Percentiles rank a stretch among this genome's conserved stretches.
phyloP scores from a whole-genome alignment of 2,113 vertebrate genomes.

The Coturnix japonica region DNA sequence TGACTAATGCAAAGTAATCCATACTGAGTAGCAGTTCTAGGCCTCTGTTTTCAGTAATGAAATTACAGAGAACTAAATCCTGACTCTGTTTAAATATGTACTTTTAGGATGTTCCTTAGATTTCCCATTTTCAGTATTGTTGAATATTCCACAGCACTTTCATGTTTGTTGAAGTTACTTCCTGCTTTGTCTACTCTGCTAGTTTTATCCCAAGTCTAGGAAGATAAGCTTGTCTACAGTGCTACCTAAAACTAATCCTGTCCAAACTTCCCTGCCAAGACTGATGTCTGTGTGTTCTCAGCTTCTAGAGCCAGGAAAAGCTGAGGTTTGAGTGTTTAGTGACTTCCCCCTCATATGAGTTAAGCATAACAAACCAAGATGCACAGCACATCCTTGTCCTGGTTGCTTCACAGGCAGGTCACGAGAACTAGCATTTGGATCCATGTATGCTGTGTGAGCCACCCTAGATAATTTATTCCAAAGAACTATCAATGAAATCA shows the following conservation, averaged over 20 bases:
- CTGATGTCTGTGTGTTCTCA: neutral
- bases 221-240: neutral
- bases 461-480: neutral
- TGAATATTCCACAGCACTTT: neutral
- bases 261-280: neutral
- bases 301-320: neutral
- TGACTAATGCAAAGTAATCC: neutral
- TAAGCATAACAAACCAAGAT: neutral
- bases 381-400: neutral
- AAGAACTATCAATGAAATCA: neutral
- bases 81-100: neutral
- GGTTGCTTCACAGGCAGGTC: neutral
- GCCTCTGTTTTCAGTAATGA: rapidly evolving
- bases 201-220: neutral
- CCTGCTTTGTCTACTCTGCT: neutral
- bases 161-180: neutral
- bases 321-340: neutral
- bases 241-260: neutral
- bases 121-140: neutral
- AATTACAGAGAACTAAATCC: neutral
- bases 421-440: rapidly evolving
- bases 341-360: neutral
- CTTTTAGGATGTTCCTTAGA: neutral
- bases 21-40: neutral
- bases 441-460: neutral